phyloP scores from a whole-genome alignment of 2,888 invertebrate genomes.

The Drosophila fungiperda region DNA sequence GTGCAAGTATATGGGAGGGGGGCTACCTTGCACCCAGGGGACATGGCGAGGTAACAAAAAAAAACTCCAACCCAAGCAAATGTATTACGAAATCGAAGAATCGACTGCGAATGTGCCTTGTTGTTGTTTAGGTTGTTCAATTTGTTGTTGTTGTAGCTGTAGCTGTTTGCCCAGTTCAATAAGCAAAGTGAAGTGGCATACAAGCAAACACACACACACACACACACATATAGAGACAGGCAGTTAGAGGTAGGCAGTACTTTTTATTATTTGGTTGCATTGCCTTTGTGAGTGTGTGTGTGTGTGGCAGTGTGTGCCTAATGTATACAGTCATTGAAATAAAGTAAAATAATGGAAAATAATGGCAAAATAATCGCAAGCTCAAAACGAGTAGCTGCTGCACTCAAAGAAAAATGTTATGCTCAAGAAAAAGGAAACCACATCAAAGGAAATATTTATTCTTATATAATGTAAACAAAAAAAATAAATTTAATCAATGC shows the following conservation, averaged over 20 bases:
- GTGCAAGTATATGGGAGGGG: neutral
- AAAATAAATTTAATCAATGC: neutral
- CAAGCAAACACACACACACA: constrained; percentile 19
- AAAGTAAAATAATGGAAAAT: constrained; percentile 81
- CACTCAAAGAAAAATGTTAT: neutral
- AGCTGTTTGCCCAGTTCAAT: constrained; percentile 62
- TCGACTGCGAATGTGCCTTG: constrained; percentile 28
- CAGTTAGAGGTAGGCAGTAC: constrained; percentile 52
- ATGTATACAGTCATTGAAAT: constrained; percentile 81
- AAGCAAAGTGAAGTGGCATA: constrained; percentile 61
- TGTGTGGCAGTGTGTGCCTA: constrained; percentile 44
- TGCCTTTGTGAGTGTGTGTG: constrained; percentile 13
- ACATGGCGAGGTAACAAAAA: neutral
- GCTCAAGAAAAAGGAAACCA: neutral
- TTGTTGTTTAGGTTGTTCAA: constrained; percentile 2
- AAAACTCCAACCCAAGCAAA: constrained; percentile 21
- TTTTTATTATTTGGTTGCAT: constrained; percentile 37
- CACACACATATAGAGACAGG: neutral
- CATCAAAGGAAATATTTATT: neutral
- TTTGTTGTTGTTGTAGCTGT: constrained; percentile 26
- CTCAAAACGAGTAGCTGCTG: constrained; percentile 48
- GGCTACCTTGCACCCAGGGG: neutral
- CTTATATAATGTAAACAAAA: neutral
- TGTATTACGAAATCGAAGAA: constrained; percentile 63
- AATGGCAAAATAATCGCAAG: constrained; percentile 79